Evolutionary conservation across 2,888 invertebrate species (phyloP), one percentile per base, ranked within the genome.

Genomic region (Chaitophorus viminalis): DNA sequence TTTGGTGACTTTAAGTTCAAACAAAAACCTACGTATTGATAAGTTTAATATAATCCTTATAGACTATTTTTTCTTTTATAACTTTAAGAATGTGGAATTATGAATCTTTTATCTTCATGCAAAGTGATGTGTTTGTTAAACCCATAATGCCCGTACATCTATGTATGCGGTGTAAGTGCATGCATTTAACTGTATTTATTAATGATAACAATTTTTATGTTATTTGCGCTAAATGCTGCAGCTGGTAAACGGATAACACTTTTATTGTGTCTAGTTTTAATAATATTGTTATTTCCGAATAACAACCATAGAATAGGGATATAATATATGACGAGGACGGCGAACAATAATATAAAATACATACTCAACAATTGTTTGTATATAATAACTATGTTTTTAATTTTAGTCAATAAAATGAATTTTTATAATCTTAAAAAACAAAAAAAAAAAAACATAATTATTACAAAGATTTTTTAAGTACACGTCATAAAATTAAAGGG

Each of bases 401-500:
- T 46, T 88, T n/a, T 76, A 85, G 65, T 84, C 39, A 29, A 88
- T 54, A 75, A 65, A 70, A 79, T 60, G 2, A 78, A 8, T 54
- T 39, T 65, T 72, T 79, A 39, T 54, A 82, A 72, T 68, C 46
- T 54, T 72, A 89, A 21, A 89, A 21, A 39, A 72, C 46, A 82
- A 18, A 46, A n/a, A 74, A 36, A 52, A 33, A 75, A 84, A 89
- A 76, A 77, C 36, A 36, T 70, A 54, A 84, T 46, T 84, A 84
- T 88, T 52, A 77, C 70, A 77, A 78, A 46, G 36, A 75, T 54
- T 68, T 54, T 68, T 31, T 46, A 86, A 70, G 70, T 84, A 77
- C 78, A 79, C 33, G 52, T 74, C 17, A 18, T 85, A 86, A 79
- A 86, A 78, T 78, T 78, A 78, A 77, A 86, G 70, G 54, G 68